Evolutionary conservation across 2,888 invertebrate species (phyloP).

Genomic region (Drosophila picticornis): DNA sequence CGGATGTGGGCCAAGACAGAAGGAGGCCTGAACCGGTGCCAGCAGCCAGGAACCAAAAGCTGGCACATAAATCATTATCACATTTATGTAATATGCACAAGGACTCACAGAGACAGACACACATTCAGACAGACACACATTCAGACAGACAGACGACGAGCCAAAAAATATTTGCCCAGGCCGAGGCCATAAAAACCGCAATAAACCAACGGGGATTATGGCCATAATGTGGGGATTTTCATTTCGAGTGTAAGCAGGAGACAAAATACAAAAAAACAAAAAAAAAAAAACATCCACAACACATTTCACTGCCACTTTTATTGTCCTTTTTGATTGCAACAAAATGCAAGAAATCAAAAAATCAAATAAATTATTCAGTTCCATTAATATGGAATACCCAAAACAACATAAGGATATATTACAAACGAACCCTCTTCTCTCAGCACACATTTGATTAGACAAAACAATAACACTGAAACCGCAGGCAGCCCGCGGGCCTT

Average conservation of each 20-base stretch:
- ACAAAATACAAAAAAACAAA: conserved; percentile 2
- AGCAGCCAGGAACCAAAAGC: conserved; percentile 7
- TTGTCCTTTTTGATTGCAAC: conserved; percentile 69
- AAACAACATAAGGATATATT: conserved; percentile 44
- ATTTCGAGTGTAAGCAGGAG: conserved; percentile 41
- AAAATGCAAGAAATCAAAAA: conserved; percentile 76
- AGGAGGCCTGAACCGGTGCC: conserved; percentile 20
- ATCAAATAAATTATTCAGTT: conserved; percentile 79
- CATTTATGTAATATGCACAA: conserved; percentile 76
- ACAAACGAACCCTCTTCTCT: conserved; percentile 15
- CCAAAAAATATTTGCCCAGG: conserved; percentile 40
- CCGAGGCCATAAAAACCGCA: conserved; percentile 71
- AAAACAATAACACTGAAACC: conserved; percentile 36
- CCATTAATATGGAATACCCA: conserved; percentile 59
- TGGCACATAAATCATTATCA: conserved; percentile 76
- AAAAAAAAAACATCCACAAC: background rate
- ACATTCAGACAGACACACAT: conserved; percentile 15
- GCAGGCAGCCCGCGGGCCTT: conserved; percentile 45
- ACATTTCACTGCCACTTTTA: conserved; percentile 55
- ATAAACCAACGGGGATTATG: conserved; percentile 79
- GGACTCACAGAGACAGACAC: conserved; percentile 34
- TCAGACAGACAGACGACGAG: conserved; percentile 22
- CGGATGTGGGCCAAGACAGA: conserved; percentile 73
- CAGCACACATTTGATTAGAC: conserved; percentile 51
- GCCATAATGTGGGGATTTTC: conserved; percentile 72